Evolutionary conservation across 2,797 vertebrate species (phyloP), one percentile per base, ranked within the genome.

Genomic region (Toxotes lorentzi): DNA sequence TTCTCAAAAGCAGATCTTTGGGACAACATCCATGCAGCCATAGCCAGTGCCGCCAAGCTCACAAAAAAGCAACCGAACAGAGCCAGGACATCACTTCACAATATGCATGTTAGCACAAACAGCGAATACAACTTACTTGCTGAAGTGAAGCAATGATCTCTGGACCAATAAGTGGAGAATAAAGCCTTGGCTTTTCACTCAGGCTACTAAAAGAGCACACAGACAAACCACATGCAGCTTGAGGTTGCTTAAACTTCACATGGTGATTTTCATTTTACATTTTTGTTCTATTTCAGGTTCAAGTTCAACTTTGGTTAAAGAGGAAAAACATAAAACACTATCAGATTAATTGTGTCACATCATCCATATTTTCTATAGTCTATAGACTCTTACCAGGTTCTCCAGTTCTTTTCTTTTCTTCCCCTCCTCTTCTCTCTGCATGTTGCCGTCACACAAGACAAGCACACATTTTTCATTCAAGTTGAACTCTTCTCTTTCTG

Each of bases 391-490:
- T 35, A 48, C 32, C 45, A 51, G 16, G 17, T 59, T 51, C 14
- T 35, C 2, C 2, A 9, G 7, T 0, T 21, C 11, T 17, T 30
- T 4, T 32, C 17, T 17, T 34, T 54, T 61, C 47, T 38, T 54
- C 50, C 30, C 5, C 38, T 56, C 7, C 35, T 67, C 57, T 40
- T 38, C 60, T 56, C n/a, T 72, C 40, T 47, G 21, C 43, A 45
- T 1, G 9, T 41, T 41, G 41, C 27, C 17, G 35, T 19, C 48
- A 35, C 7, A 41, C 51, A 48, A 32, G 41, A 38, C n/a, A n/a
- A 32, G 1, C 13, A 3, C 3, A 45, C 1, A 8, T 16, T 16
- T 47, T 64, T 30, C 9, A 40, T 56, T 51, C 12, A 1, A 24
- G 21, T 4, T 50, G 45, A 48, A 48, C 19, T 35, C 9, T 14